Base-by-base conservation (phyloP, 2,113 vertebrate genomes). In the Chaenogobius annularis region DNA sequence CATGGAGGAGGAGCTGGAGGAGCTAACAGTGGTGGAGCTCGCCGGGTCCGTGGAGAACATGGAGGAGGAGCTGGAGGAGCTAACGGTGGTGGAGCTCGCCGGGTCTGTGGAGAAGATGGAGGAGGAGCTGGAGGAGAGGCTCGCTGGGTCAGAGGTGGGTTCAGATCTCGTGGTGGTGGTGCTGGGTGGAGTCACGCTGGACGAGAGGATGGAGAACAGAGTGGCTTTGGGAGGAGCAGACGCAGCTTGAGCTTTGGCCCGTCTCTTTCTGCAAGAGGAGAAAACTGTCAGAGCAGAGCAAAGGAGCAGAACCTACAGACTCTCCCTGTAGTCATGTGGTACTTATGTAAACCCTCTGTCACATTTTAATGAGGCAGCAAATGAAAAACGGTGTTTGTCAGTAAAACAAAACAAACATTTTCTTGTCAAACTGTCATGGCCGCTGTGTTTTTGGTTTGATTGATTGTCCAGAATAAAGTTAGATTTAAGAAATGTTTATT, bases 211-310 rank as follows among this genome's bases (percentile, higher is more conserved):
- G 17, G 22, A 73, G 37, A 40, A 40, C 37, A 40, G 37, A 40
- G 37, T 70, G 75, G 68, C 59, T 9, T 61, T 17, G 58, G 76
- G 68, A 47, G 66, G 35, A 5, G 19, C 1, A 44, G 79, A 56
- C 9, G 72, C 1, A 26, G 26, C 0, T 6, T 40, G 37, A 6
- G 31, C 1, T 15, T 65, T 78, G 26, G 1, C 13, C 56, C 7
- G 26, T 17, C 61, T 68, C 10, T 2, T 44, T 50, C 82, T 88
- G 80, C 3, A 3, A 35, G 58, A 62, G 11, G 26, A 31, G 26
- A 31, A 31, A 0, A 19, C 23, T 11, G 11, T 10, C 8, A 40
- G 37, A 40, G 7, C 8, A 40, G 37, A 40, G 37, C 37, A 40
- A 7, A 40, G 37, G 8, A 35, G 35, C 35, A 35, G 35, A 40